phyloP scores from a whole-genome alignment of 2,113 vertebrate species.

The Bucco capensis region DNA sequence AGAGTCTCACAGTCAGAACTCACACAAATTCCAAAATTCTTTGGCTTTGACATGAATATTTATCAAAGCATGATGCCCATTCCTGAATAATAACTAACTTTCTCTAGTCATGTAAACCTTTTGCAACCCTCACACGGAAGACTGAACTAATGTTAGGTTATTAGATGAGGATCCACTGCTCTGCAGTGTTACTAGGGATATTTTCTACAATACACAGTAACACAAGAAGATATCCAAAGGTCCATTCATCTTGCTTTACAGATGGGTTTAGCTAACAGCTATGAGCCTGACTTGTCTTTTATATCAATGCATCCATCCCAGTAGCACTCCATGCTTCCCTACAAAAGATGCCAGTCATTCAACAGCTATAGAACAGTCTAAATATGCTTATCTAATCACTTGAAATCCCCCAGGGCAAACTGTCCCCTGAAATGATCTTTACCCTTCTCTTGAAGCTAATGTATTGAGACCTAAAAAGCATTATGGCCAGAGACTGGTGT shows the following conservation, averaged over 20 bases:
- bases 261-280: conserved; percentile 1
- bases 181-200: not conserved
- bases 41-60: not conserved
- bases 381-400: conserved; percentile 10
- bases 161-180: not conserved
- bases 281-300: not conserved
- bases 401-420: conserved; percentile 18
- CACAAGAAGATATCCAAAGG: not conserved
- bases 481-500: not conserved
- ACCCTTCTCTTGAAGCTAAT: conserved; percentile 30
- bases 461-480: not conserved
- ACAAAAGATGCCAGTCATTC: not conserved
- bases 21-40: not conserved
- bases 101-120: not conserved
- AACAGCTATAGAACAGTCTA: not conserved
- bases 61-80: not conserved
- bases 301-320: not conserved
- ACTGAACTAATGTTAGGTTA: not conserved
- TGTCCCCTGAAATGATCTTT: conserved; percentile 42
- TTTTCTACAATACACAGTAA: not conserved
- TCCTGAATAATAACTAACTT: not conserved
- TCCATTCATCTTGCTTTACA: not conserved
- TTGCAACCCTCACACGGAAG: not conserved
- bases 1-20: not conserved
- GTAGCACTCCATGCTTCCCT: not conserved